Percentiles rank a stretch among this genome's conserved stretches.
Conservation (phyloP, 1,140 invertebrate species). For the Odontomachus brunneus region DNA sequence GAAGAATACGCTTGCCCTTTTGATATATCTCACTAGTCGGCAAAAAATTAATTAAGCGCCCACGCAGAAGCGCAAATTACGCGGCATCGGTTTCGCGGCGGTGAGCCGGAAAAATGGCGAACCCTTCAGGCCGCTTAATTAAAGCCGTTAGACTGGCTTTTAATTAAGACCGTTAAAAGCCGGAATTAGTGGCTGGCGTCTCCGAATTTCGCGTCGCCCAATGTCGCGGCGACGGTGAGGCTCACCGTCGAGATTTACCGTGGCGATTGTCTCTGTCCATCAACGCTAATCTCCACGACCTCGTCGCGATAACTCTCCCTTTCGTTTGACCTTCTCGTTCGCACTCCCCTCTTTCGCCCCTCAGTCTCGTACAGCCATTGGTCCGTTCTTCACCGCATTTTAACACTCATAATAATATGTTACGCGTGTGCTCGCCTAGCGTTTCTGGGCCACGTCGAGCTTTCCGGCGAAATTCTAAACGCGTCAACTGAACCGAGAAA, state of each 20-base stretch:
- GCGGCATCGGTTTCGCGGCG: conserved; percentile 29
- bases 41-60: conserved; percentile 56
- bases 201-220: conserved; percentile 13
- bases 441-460: conserved; percentile 19
- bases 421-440: not conserved
- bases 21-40: not conserved
- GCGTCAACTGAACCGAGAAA: conserved; percentile 13
- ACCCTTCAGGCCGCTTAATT: conserved; percentile 31
- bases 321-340: conserved; percentile 33
- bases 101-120: conserved; percentile 26
- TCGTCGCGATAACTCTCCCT: conserved; percentile 54
- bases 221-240: not conserved
- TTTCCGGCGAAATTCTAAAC: not conserved
- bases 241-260: conserved; percentile 15
- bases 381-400: not conserved
- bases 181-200: conserved; percentile 21
- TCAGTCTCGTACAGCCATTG: not conserved
- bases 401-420: conserved; percentile 1
- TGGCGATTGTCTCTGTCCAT: conserved; percentile 35
- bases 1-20: conserved; percentile 10
- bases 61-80: conserved; percentile 24
- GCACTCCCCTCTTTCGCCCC: not conserved
- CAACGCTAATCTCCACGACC: conserved; percentile 62
- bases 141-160: conserved; percentile 36
- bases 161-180: conserved; percentile 48